Percentiles rank a stretch among this genome's conserved stretches.
These are phyloP conservation scores for Isoperla grammatica DNA, from an alignment of 2,888 invertebrate species.

Conservation along the genomic window DNA sequence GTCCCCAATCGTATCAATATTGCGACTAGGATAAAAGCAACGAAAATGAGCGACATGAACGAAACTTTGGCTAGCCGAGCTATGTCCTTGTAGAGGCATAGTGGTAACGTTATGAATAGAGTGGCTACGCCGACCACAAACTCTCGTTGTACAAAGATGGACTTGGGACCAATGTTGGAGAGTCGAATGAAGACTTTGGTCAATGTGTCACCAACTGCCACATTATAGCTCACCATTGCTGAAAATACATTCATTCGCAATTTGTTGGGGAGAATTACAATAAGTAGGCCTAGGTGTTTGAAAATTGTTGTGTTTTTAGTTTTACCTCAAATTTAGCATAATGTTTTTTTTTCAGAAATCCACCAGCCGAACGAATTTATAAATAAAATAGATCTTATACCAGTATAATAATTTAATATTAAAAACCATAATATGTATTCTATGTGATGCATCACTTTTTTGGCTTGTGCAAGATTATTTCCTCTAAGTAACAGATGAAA, in stretches of 20 bases:
- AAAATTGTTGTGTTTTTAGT: too few species aligned
- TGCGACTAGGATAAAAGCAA: slow-evolving; percentile 64
- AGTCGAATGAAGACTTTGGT: slow-evolving; percentile 74
- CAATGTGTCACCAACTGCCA: slow-evolving; percentile 79
- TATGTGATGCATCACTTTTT: too few species aligned
- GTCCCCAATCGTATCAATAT: slow-evolving; percentile 56
- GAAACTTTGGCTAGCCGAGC: slow-evolving; percentile 63
- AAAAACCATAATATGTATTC: too few species aligned
- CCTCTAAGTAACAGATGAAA: too few species aligned
- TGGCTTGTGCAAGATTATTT: too few species aligned
- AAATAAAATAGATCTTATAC: too few species aligned
- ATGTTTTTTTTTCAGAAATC: too few species aligned
- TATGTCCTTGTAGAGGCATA: slow-evolving; percentile 74
- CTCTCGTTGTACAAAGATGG: slow-evolving; percentile 56
- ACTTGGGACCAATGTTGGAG: slow-evolving; percentile 51
- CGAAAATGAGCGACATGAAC: slow-evolving; percentile 62
- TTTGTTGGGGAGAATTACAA: too few species aligned
- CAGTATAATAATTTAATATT: too few species aligned
- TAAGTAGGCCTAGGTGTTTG: not conserved
- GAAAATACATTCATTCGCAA: too few species aligned
- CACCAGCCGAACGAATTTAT: too few species aligned
- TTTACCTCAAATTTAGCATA: too few species aligned
- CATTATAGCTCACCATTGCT: slow-evolving; percentile 87
- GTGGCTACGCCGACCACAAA: slow-evolving; percentile 67
- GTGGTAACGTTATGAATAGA: slow-evolving; percentile 65